phyloP scores from a whole-genome alignment of 2,888 invertebrate species.

The Malthinus seriepunctatus region DNA sequence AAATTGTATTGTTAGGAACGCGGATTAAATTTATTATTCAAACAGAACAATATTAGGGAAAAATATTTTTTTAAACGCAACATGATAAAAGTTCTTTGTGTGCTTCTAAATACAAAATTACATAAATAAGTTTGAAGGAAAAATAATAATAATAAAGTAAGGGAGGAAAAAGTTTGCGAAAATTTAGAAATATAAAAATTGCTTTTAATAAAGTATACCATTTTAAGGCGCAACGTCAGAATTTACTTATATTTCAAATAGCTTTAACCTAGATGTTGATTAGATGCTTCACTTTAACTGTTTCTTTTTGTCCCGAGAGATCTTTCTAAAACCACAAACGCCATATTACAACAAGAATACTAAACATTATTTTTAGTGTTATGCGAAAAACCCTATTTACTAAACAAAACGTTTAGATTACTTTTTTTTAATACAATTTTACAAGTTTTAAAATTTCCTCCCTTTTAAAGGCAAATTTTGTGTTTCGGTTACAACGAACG shows the following conservation, averaged over 20 bases:
- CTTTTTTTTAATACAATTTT: neutral
- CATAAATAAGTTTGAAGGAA: too few species aligned
- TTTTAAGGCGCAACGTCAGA: neutral
- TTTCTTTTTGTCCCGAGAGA: constrained; percentile 10
- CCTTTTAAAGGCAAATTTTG: neutral
- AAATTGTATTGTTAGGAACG: too few species aligned
- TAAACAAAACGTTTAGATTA: constrained; percentile 11
- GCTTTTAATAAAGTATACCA: too few species aligned
- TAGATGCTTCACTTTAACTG: constrained; percentile 17
- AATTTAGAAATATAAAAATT: too few species aligned
- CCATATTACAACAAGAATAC: constrained; percentile 8
- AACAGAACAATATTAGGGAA: too few species aligned
- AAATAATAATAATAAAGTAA: too few species aligned
- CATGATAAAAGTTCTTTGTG: too few species aligned
- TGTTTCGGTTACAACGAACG: neutral
- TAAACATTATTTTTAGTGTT: constrained; percentile 12
- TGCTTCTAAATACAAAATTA: too few species aligned
- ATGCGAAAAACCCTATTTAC: constrained; percentile 13
- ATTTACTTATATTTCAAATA: constrained; percentile 6
- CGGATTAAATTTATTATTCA: too few species aligned
- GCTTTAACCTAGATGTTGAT: constrained; percentile 10
- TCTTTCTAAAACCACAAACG: constrained; percentile 9
- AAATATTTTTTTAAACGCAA: too few species aligned
- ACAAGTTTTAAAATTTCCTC: neutral
- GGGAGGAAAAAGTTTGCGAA: too few species aligned